phyloP scores from a whole-genome alignment of 2,113 vertebrate genomes.

The Rhinolophus ferrumequinum region DNA sequence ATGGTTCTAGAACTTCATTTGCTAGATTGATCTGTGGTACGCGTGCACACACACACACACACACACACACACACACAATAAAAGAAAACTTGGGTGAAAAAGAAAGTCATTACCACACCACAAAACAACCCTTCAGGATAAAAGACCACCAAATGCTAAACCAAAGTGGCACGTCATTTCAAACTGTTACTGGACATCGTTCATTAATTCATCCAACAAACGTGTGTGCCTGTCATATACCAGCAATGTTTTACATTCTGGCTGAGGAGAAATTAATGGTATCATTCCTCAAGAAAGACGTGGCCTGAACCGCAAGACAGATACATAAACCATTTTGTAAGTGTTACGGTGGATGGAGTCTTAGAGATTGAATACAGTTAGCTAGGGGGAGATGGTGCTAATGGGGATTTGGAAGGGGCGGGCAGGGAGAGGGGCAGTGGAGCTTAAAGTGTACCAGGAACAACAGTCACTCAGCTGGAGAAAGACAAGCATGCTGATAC shows the following conservation, averaged over 20 bases:
- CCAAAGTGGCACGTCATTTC: background rate
- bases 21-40: background rate
- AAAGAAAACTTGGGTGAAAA: background rate
- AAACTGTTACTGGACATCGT: background rate
- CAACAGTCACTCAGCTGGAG: background rate
- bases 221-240: background rate
- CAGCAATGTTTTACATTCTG: background rate
- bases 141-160: background rate
- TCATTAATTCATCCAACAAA: constrained; percentile 13
- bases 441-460: background rate
- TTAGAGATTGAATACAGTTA: background rate
- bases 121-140: background rate
- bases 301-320: background rate
- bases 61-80: background rate
- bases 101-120: background rate
- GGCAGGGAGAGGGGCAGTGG: background rate
- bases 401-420: background rate
- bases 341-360: background rate
- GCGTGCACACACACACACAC: no score
- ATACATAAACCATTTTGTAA: background rate
- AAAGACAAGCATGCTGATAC: background rate
- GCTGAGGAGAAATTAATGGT: background rate
- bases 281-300: background rate
- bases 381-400: background rate
- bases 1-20: constrained; percentile 27